Percentiles rank a stretch among this genome's conserved stretches.
Evolutionary conservation across 2,113 vertebrate genomes (phyloP).

Genomic region (Mola mola): DNA sequence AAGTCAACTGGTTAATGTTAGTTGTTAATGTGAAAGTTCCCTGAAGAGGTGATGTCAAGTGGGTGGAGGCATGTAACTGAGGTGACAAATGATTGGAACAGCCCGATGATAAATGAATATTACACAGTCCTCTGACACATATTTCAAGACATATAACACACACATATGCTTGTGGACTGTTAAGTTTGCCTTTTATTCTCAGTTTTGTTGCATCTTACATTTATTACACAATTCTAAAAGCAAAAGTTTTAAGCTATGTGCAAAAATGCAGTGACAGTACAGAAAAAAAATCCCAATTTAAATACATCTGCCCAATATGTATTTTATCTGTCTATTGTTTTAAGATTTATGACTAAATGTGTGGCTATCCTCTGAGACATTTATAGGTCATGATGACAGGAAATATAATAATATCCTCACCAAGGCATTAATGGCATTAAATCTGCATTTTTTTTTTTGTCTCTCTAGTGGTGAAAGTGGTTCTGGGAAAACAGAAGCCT

Average conservation of each 20-base stretch:
- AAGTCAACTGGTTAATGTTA: constrained; percentile 3
- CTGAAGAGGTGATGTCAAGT: constrained; percentile 38
- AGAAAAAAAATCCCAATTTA: no score
- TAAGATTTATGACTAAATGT: no score
- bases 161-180: neutral
- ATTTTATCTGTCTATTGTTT: no score
- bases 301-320: no score
- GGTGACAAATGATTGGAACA: constrained; percentile 31
- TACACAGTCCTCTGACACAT: constrained; percentile 15
- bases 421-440: neutral
- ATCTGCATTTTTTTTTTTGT: constrained; percentile 22
- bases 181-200: no score
- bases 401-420: neutral
- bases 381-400: no score
- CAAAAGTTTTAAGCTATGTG: no score
- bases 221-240: no score
- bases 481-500: constrained; percentile 92
- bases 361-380: no score
- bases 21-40: constrained; percentile 15
- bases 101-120: constrained; percentile 29
- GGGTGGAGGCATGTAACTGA: constrained; percentile 23
- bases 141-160: constrained; percentile 1
- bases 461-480: constrained; percentile 91
- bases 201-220: no score
- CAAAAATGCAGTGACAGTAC: no score